These are phyloP conservation scores for Poeciliopsis presidionis DNA, from an alignment of 2,797 vertebrate species.

Conservation along the genomic window DNA sequence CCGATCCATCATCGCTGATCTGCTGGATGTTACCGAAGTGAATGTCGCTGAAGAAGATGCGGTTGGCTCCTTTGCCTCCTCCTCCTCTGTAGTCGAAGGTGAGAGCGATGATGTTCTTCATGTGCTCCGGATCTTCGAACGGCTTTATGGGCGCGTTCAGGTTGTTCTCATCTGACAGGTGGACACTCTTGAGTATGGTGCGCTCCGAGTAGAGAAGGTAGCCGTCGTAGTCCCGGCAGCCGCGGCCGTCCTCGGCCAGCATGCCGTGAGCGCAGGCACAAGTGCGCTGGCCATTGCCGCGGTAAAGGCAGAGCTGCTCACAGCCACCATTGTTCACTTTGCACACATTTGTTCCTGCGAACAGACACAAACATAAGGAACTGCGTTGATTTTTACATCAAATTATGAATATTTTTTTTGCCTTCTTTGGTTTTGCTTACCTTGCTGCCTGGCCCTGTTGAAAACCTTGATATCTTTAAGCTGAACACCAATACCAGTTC, in stretches of 20 bases:
- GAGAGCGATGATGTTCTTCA: constrained; percentile 97
- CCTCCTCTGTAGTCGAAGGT: constrained; percentile 93
- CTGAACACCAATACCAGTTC: constrained; percentile 95
- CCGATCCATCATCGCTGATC: constrained; percentile 90
- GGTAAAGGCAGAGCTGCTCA: constrained; percentile 93
- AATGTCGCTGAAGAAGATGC: constrained; percentile 97
- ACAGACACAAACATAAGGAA: neutral
- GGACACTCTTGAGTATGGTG: constrained; percentile 97
- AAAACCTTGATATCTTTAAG: constrained; percentile 99
- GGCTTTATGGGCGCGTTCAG: constrained; percentile 95
- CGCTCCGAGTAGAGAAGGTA: constrained; percentile 97
- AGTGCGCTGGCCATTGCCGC: constrained; percentile 81
- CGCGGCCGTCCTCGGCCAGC: constrained; percentile 87
- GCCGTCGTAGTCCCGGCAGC: constrained; percentile 93
- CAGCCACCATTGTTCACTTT: constrained; percentile 90
- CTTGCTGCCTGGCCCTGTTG: constrained; percentile 94
- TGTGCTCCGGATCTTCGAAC: constrained; percentile 95
- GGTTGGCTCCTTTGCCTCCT: constrained; percentile 88
- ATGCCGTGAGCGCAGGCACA: constrained; percentile 96
- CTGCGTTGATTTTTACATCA: neutral
- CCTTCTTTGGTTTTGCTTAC: constrained; percentile 60
- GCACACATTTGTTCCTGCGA: constrained; percentile 84
- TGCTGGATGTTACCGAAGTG: constrained; percentile 99
- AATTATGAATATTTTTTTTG: neutral
- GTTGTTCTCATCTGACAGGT: constrained; percentile 95